Base-by-base conservation (phyloP, 2,888 invertebrate genomes). In the Trimorus sp. region DNA sequence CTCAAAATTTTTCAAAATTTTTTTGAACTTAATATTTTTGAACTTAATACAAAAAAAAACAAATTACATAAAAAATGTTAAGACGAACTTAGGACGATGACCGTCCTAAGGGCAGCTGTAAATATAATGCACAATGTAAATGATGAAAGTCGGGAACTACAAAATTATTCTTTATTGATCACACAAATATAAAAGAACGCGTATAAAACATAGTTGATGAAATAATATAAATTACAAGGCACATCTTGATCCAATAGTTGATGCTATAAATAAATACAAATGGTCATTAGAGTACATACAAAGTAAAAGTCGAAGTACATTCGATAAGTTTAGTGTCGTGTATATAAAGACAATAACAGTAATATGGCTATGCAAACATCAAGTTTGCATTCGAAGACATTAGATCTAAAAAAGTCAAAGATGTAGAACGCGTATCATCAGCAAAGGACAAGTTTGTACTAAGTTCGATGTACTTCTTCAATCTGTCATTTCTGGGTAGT, bases 161-260 rank as follows among this genome's bases (percentile, higher is more conserved):
- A 78, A 71, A 78, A 78, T 66, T 77, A 77, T 60, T 60, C 45
- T 78, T 78, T 78, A 78, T 78, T 77, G 15, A 70, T 71, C 65
- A 71, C 79, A 79, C 78, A 60, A 48, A 37, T 78, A 65, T 59
- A 70, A 78, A 79, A 26, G 38, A 73, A 79, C 15, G 42, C 68
- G 49, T 78, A 73, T 73, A 79, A 77, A 79, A 79, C 58, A 54
- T 65, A 59, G 14, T 40, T 62, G 38, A 53, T 56, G 26, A 60
- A 79, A 66, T 66, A 69, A 74, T 74, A 63, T 26, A 79, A 74
- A 68, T 79, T 51, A 79, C 68, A 74, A 79, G 79, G 74, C 73
- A 79, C 79, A 14, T 71, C 14, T 66, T 48, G 36, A 45, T 70
- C 15, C 60, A 63, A 65, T 56, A 14, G 48, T 12, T 38, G 3